These are phyloP conservation scores for Zaprionus ornatus DNA, from an alignment of 1,140 invertebrate species.

Conservation along the genomic window DNA sequence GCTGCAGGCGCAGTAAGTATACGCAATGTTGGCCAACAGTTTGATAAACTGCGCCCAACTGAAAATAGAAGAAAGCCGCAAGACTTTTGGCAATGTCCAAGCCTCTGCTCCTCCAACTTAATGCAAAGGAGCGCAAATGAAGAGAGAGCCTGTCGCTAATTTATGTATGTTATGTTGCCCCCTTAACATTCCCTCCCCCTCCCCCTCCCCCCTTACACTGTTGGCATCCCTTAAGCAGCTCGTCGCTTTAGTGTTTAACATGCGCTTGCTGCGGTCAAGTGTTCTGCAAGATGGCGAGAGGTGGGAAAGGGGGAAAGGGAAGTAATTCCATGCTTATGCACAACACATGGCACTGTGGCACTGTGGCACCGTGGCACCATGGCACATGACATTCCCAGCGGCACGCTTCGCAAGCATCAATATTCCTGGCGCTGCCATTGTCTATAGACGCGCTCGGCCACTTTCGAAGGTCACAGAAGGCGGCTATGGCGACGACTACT, in stretches of 20 bases:
- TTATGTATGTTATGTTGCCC: slow-evolving; percentile 42
- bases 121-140: slow-evolving; percentile 33
- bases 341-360: slow-evolving; percentile 14
- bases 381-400: slow-evolving; percentile 69
- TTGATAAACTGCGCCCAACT: slow-evolving; percentile 69
- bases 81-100: slow-evolving; percentile 39
- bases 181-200: too few relatives aligned
- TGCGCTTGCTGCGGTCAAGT: slow-evolving; percentile 48
- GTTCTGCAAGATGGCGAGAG: not conserved
- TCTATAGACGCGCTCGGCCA: slow-evolving; percentile 54
- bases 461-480: slow-evolving; percentile 45
- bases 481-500: slow-evolving; percentile 7
- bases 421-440: slow-evolving; percentile 60
- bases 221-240: slow-evolving; percentile 7
- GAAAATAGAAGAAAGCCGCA: slow-evolving; percentile 54
- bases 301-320: too few relatives aligned
- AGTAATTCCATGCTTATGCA: not conserved
- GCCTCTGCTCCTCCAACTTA: slow-evolving; percentile 9
- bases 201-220: slow-evolving; percentile 11
- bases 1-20: slow-evolving; percentile 6
- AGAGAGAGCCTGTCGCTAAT: slow-evolving; percentile 56
- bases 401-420: slow-evolving; percentile 68
- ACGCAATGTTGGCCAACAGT: slow-evolving; percentile 56
- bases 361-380: slow-evolving; percentile 58
- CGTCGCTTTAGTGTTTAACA: slow-evolving; percentile 49